phyloP scores from a whole-genome alignment of 1,140 invertebrate genomes.

The Apis dorsata region DNA sequence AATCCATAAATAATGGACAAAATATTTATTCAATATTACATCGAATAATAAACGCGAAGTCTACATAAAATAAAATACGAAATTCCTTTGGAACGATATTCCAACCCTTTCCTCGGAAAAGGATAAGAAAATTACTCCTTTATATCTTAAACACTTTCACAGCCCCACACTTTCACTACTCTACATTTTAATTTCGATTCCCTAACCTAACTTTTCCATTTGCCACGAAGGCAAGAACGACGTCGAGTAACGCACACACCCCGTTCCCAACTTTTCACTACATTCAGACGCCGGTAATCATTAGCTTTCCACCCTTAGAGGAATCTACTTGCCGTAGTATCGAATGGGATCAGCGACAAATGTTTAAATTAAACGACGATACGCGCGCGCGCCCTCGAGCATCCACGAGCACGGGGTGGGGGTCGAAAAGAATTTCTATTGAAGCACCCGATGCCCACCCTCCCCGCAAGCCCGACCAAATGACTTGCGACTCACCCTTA shows the following conservation, averaged over 20 bases:
- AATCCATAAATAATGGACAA: not conserved
- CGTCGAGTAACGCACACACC: not conserved
- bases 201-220: not conserved
- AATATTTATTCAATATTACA: too few relatives aligned
- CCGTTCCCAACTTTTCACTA: constrained; percentile 2
- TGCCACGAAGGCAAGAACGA: not conserved
- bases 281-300: constrained; percentile 51
- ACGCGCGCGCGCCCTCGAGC: not conserved
- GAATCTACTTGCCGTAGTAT: constrained; percentile 29
- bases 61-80: too few relatives aligned
- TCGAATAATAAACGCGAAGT: too few relatives aligned
- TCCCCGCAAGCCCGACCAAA: constrained; percentile 60
- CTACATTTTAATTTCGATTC: constrained; percentile 28
- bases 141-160: not conserved
- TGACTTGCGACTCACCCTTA: constrained; percentile 75
- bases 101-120: not conserved
- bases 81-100: too few relatives aligned
- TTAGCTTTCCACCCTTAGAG: constrained; percentile 54
- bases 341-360: constrained; percentile 61
- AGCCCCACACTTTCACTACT: not conserved
- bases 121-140: not conserved
- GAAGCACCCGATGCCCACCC: constrained; percentile 67
- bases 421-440: constrained; percentile 73
- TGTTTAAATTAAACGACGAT: constrained; percentile 69
- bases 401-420: not conserved